Base-by-base conservation (phyloP, 2,113 vertebrate genomes). In the Nannobrachium achirus region DNA sequence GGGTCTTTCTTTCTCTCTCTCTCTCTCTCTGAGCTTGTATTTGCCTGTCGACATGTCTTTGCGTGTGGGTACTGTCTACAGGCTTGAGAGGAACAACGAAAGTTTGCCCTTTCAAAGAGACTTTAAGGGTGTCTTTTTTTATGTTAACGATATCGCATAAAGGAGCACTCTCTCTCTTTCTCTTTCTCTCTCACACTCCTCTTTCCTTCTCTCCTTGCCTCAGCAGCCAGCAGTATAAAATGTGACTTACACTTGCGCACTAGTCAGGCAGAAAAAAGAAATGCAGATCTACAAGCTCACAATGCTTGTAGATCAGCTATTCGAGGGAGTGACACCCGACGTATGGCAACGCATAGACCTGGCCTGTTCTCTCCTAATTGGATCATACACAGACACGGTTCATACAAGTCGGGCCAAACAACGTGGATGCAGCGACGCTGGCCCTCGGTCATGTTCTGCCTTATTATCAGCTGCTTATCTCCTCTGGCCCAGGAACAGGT, bases 301-400 rank as follows among this genome's bases (percentile, higher is more conserved):
- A 1, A 25, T 4, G 20, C 20, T 33, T 33, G 25, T 33, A 33
- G 25, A 33, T 33, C 25, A 33, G 25, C 6, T 33, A 33, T 5
- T 33, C 6, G 6, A 33, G 25, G 25, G 25, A 33, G 25, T 33
- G 25, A 33, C 25, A 33, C 25, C 25, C 25, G 3, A 33, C 3
- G 25, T 33, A 33, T 33, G 25, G 6, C 25, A 33, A 33, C 1
- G 50, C 66, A 53, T 58, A 79, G 82, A 84, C 82, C 72, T 81
- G 76, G 74, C 86, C n/a, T 88, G 82, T 39, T 56, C 63, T 69
- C 73, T 82, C 59, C 46, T 84, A 85, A 89, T 83, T 88, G 73
- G 83, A 80, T 86, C 2, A 33, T 75, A 61, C n/a, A n/a, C n/a
- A n/a, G n/a, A n/a, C n/a, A n/a, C n/a, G n/a, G 55, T 84, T 77